phyloP scores from a whole-genome alignment of 1,140 invertebrate genomes.

The Ditylenchus dipsaci region DNA sequence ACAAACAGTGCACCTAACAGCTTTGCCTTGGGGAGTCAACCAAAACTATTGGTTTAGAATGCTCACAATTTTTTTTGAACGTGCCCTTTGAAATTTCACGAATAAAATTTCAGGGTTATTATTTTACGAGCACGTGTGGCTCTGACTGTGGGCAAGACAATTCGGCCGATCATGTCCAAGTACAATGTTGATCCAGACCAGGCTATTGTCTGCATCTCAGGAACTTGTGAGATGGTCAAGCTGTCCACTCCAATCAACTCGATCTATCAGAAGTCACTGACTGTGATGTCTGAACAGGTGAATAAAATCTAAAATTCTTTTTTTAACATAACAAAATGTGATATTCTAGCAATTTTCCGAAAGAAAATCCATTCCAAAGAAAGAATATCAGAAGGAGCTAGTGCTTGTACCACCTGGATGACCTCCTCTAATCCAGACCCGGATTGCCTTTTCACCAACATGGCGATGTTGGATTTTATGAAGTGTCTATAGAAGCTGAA shows the following conservation, averaged over 20 bases:
- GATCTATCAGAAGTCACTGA: conserved; percentile 37
- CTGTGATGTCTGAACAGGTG: conserved; percentile 48
- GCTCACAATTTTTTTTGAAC: no score
- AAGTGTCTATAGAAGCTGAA: conserved; percentile 42
- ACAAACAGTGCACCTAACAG: no score
- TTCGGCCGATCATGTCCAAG: conserved; percentile 48
- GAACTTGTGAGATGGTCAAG: conserved; percentile 41
- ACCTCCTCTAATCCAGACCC: conserved; percentile 4
- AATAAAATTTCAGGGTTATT: conserved; percentile 30
- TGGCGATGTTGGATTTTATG: conserved; percentile 52
- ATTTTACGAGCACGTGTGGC: conserved; percentile 47
- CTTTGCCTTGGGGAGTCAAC: no score
- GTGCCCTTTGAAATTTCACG: not conserved
- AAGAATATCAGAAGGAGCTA: conserved; percentile 41
- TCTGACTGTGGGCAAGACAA: conserved; percentile 46
- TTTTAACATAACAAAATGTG: no score
- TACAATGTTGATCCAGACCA: conserved; percentile 48
- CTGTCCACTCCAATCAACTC: conserved; percentile 28
- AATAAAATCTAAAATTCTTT: no score
- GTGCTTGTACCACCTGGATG: conserved; percentile 8
- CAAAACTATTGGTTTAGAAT: no score
- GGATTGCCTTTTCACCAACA: conserved; percentile 52
- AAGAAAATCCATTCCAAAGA: conserved; percentile 30
- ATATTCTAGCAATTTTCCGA: conserved; percentile 40
- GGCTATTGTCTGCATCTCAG: conserved; percentile 43